Evolutionary conservation across 53 echinoderm and acorn worm species (phyloP).

Genomic region (Astropecten irregularis): DNA sequence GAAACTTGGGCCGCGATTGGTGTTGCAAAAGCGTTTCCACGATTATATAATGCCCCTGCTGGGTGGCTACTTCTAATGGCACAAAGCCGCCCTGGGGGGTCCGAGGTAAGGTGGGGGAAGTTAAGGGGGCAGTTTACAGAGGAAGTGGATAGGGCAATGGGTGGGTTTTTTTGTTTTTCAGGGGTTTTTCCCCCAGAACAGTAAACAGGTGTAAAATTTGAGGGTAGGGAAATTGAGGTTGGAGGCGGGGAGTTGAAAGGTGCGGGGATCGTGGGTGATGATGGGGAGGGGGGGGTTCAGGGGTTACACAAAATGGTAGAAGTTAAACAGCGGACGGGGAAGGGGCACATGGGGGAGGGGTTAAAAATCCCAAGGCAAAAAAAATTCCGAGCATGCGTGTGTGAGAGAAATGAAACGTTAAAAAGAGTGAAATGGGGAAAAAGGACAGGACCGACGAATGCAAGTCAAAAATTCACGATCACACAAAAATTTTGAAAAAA

Average conservation of each 20-base stretch:
- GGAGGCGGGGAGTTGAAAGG: background rate
- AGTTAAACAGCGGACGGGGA: too few species aligned
- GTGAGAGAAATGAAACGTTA: slow-evolving; percentile 48
- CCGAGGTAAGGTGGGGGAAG: background rate
- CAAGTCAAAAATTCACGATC: too few species aligned
- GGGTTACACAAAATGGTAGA: too few species aligned
- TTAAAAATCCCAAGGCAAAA: slow-evolving; percentile 20
- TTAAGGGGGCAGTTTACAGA: background rate
- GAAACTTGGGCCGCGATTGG: slow-evolving; percentile 83
- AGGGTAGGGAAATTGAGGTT: background rate
- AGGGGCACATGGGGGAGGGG: too few species aligned
- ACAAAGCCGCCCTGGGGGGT: slow-evolving; percentile 84
- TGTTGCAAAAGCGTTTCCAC: slow-evolving; percentile 98
- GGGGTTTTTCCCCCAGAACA: too few species aligned
- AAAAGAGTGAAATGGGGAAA: slow-evolving; percentile 28
- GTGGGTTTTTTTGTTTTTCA: too few species aligned
- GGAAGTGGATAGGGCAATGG: background rate
- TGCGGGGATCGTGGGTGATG: background rate
- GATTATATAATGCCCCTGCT: slow-evolving; percentile 97
- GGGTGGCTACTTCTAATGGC: slow-evolving; percentile 96
- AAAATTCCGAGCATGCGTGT: slow-evolving; percentile 51
- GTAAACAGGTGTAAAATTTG: too few species aligned
- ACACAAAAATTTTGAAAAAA: too few species aligned
- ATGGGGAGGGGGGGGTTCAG: background rate
- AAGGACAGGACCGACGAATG: slow-evolving; percentile 1